A percentile compares a stretch with the other conserved stretches of the same genome.
phyloP scores from a whole-genome alignment of 2,113 vertebrate genomes.

The Centropus bengalensis region DNA sequence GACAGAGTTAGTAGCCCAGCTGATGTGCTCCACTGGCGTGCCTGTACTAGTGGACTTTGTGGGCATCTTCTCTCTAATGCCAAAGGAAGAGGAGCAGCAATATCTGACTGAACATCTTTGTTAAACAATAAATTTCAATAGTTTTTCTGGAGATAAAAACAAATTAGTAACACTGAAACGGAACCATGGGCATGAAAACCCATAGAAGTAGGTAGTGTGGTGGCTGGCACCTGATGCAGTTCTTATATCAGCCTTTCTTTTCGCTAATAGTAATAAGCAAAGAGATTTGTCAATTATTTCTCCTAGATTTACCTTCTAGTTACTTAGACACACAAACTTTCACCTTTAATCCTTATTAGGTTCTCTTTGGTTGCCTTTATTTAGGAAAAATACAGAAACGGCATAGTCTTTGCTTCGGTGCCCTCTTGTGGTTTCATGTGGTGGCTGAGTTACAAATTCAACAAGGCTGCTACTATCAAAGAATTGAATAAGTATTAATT shows the following conservation, averaged over 20 bases:
- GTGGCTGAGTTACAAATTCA: not conserved
- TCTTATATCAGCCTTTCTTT: not conserved
- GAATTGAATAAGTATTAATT: rapidly evolving
- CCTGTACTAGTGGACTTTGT: not conserved
- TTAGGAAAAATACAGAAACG: not conserved
- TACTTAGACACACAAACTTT: not conserved
- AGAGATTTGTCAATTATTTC: not conserved
- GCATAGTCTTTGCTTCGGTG: not conserved
- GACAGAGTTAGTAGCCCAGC: not conserved
- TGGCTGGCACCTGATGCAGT: not conserved
- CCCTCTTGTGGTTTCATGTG: slow-evolving; percentile 31
- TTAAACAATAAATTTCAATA: not conserved
- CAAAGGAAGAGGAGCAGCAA: not conserved
- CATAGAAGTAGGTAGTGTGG: not conserved
- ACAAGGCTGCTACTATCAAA: rapidly evolving
- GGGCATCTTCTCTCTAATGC: not conserved
- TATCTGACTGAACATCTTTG: not conserved
- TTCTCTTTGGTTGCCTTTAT: not conserved
- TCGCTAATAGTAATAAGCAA: not conserved
- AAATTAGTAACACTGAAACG: not conserved
- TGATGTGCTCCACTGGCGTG: not conserved
- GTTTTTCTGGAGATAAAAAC: not conserved
- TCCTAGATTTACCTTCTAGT: not conserved
- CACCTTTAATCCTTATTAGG: not conserved
- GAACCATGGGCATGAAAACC: not conserved